These are phyloP conservation scores for Xylota sylvarum DNA, from an alignment of 2,888 invertebrate genomes.

Conservation along the genomic window DNA sequence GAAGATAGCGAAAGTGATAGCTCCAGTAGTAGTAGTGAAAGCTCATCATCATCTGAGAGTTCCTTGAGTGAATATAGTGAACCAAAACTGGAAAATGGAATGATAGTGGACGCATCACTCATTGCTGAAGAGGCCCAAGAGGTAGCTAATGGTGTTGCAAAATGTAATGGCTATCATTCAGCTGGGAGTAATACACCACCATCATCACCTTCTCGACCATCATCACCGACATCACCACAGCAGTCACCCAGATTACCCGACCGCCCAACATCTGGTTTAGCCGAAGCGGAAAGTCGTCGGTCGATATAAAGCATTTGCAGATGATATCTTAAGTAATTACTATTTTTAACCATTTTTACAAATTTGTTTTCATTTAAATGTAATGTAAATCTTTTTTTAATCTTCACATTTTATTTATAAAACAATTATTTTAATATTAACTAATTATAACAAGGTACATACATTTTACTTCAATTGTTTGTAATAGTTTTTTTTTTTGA, in stretches of 20 bases:
- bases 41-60: slow-evolving; percentile 82
- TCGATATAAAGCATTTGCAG: slow-evolving; percentile 60
- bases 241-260: slow-evolving; percentile 28
- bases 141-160: slow-evolving; percentile 43
- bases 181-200: slow-evolving; percentile 55
- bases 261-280: neutral
- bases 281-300: slow-evolving; percentile 19
- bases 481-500: neutral
- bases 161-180: slow-evolving; percentile 66
- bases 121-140: slow-evolving; percentile 54
- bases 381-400: slow-evolving; percentile 33
- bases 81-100: slow-evolving; percentile 41
- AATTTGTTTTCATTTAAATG: slow-evolving; percentile 29
- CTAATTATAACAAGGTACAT: slow-evolving; percentile 25
- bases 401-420: slow-evolving; percentile 39
- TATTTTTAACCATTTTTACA: slow-evolving; percentile 60
- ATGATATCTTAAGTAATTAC: slow-evolving; percentile 58
- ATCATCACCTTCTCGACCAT: slow-evolving; percentile 48
- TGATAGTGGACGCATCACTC: slow-evolving; percentile 48
- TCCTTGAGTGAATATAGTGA: slow-evolving; percentile 79
- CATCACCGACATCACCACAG: slow-evolving; percentile 33
- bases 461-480: slow-evolving; percentile 24
- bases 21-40: slow-evolving; percentile 85
- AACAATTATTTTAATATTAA: slow-evolving; percentile 41
- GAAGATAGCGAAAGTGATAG: slow-evolving; percentile 87